phyloP scores from a whole-genome alignment of 2,797 vertebrate species.

The Anguilla marmorata region DNA sequence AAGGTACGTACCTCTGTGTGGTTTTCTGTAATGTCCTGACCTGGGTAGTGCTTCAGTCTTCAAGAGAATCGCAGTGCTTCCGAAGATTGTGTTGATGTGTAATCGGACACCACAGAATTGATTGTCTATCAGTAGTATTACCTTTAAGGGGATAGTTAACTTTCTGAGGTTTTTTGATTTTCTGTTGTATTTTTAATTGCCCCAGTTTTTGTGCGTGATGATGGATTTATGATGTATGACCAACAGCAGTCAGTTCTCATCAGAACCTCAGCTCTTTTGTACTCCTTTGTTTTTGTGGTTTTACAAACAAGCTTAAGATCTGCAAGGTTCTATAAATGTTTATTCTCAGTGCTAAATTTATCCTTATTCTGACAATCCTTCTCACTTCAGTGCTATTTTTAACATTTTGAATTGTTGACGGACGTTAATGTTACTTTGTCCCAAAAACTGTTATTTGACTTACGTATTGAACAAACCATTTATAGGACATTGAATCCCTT shows the following conservation, averaged over 20 bases:
- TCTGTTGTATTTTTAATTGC: neutral
- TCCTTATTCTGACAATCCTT: neutral
- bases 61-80: neutral
- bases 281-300: neutral
- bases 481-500: neutral
- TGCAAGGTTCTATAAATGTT: neutral
- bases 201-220: neutral
- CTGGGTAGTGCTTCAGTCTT: neutral
- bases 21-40: neutral
- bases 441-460: neutral
- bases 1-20: slow-evolving; percentile 65
- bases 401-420: neutral
- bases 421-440: neutral
- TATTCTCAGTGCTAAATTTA: neutral
- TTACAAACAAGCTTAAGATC: neutral
- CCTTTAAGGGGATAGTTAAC: neutral
- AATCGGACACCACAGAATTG: neutral
- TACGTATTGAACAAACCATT: neutral
- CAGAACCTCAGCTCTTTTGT: neutral
- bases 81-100: neutral
- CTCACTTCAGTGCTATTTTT: neutral
- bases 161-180: neutral
- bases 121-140: neutral
- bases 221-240: neutral
- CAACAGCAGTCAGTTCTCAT: neutral